A percentile compares a stretch with the other conserved stretches of the same genome.
phyloP scores from a whole-genome alignment of 2,113 vertebrate genomes.

The Serilophus lunatus region DNA sequence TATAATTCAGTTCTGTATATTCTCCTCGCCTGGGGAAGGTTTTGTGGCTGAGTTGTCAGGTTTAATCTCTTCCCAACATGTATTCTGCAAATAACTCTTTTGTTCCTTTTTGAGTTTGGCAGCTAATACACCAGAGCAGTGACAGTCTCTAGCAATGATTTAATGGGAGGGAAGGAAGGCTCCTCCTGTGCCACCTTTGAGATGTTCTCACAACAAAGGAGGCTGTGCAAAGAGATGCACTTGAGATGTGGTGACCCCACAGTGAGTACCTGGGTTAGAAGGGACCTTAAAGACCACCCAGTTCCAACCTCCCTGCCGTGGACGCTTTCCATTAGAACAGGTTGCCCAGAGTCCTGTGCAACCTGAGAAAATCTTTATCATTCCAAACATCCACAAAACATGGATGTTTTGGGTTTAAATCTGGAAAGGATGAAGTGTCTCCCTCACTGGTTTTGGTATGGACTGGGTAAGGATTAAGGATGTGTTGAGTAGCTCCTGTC shows the following conservation, averaged over 20 bases:
- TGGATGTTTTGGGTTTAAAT: neutral
- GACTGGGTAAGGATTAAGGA: neutral
- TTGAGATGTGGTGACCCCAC: neutral
- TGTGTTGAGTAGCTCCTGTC: neutral
- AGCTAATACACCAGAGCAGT: neutral
- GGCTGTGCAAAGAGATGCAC: neutral
- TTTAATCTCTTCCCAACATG: constrained; percentile 16
- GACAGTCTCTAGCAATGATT: neutral
- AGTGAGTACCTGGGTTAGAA: neutral
- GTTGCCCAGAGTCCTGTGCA: neutral
- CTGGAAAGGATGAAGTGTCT: neutral
- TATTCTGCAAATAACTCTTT: constrained; percentile 24
- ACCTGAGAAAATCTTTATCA: neutral
- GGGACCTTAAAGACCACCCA: neutral
- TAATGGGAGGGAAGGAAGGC: neutral
- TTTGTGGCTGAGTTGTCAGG: neutral
- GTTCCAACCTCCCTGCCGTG: neutral
- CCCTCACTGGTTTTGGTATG: neutral
- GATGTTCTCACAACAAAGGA: neutral
- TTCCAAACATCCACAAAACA: neutral
- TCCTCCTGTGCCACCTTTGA: neutral
- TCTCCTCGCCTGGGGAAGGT: neutral
- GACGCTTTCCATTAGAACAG: neutral
- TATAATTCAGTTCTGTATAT: neutral
- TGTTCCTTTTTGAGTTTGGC: neutral